phyloP scores from a whole-genome alignment of 2,113 vertebrate species.

The Dasyprocta punctata region DNA sequence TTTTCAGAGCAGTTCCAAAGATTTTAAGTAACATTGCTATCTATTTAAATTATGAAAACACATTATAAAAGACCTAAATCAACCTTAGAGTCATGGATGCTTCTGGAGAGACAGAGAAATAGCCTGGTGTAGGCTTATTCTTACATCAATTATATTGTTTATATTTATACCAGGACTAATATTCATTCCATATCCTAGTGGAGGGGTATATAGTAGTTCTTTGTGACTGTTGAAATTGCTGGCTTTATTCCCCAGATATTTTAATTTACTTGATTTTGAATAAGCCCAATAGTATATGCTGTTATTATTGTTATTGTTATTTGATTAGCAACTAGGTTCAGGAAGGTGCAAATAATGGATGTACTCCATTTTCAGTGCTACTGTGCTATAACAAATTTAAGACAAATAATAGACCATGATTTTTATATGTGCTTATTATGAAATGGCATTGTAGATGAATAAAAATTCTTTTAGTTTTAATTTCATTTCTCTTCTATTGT shows the following conservation, averaged over 20 bases:
- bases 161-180: not conserved
- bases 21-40: not conserved
- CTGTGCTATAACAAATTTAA: not conserved
- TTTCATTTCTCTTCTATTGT: not conserved
- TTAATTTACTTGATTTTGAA: not conserved
- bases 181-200: not conserved
- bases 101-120: not conserved
- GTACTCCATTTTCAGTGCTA: not conserved
- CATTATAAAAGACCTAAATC: not conserved
- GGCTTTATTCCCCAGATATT: not conserved
- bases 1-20: not conserved
- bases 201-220: not conserved
- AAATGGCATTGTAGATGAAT: not conserved
- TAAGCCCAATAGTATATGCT: not conserved
- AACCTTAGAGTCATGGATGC: not conserved
- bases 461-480: not conserved
- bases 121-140: not conserved
- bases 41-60: not conserved
- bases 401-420: not conserved
- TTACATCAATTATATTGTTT: not conserved
- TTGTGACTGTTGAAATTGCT: not conserved
- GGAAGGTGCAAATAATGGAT: not conserved
- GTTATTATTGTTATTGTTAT: not conserved
- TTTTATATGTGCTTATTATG: not conserved
- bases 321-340: not conserved